phyloP scores from a whole-genome alignment of 2,797 vertebrate species.

The Dicrostonyx torquatus region DNA sequence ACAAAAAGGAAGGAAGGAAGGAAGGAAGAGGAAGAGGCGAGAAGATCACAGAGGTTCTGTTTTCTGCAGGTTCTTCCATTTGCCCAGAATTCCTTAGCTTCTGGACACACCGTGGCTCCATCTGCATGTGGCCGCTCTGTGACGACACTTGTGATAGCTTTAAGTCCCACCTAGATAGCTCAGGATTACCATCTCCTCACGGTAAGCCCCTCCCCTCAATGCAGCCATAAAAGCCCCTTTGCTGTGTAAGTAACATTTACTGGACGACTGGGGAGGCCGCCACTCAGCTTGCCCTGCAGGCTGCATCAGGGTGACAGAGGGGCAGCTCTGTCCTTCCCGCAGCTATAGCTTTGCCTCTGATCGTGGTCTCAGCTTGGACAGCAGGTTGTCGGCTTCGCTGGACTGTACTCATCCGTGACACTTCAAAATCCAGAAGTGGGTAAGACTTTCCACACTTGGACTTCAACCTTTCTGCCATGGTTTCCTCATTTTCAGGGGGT shows the following conservation, averaged over 20 bases:
- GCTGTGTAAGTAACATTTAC: neutral
- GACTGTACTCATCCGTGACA: neutral
- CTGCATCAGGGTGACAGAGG: neutral
- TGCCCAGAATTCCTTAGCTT: neutral
- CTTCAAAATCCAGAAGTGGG: neutral
- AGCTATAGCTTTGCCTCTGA: neutral
- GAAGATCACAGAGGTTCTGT: neutral
- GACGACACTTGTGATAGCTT: neutral
- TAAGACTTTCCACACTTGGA: neutral
- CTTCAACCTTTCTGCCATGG: neutral
- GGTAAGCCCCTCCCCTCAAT: neutral
- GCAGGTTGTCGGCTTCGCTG: neutral
- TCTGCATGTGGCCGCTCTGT: neutral
- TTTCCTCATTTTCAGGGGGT: neutral
- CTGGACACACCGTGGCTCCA: neutral
- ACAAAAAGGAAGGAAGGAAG: no score
- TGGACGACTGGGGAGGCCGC: neutral
- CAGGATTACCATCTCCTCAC: neutral
- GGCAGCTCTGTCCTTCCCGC: neutral
- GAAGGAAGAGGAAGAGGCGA: no score
- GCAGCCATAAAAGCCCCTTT: neutral
- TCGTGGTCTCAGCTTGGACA: neutral
- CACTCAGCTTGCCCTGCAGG: neutral
- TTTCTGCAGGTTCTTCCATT: neutral
- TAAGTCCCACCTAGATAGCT: neutral